phyloP scores from a whole-genome alignment of 2,888 invertebrate genomes.

The Leptinotarsa haldemani region DNA sequence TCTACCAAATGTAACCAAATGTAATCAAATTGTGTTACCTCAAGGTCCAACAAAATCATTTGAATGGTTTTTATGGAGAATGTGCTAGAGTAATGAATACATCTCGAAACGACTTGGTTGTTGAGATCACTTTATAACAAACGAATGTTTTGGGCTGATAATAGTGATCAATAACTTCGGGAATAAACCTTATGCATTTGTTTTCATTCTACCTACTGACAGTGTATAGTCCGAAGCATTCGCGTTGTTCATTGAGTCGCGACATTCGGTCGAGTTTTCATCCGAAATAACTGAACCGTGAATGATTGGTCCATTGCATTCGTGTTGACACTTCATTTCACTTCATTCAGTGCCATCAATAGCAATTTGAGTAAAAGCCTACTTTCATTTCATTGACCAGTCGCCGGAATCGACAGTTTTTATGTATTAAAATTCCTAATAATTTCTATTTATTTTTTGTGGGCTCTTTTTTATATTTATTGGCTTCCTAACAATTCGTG shows the following conservation, averaged over 20 bases:
- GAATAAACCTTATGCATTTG: not conserved
- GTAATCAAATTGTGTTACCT: no score
- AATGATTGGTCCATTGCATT: constrained; percentile 15
- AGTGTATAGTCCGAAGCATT: not conserved
- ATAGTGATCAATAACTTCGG: no score
- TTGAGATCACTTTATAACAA: no score
- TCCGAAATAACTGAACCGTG: constrained; percentile 12
- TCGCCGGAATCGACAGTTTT: not conserved
- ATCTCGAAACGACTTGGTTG: no score
- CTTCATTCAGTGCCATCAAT: constrained; percentile 4
- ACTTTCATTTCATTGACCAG: not conserved
- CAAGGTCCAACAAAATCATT: no score
- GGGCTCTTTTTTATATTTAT: no score
- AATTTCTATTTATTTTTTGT: no score
- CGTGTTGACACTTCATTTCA: constrained; percentile 19
- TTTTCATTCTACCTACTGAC: not conserved
- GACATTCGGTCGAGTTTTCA: constrained; percentile 15
- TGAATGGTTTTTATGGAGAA: no score
- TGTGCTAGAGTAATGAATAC: no score
- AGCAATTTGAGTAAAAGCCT: not conserved
- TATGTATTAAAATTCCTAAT: not conserved
- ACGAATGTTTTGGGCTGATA: not conserved
- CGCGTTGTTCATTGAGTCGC: constrained; percentile 4
- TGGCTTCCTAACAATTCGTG: no score
- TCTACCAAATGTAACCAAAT: no score